Conservation (phyloP, 1,140 invertebrate genomes). For the Tetramorium alpestre region DNA sequence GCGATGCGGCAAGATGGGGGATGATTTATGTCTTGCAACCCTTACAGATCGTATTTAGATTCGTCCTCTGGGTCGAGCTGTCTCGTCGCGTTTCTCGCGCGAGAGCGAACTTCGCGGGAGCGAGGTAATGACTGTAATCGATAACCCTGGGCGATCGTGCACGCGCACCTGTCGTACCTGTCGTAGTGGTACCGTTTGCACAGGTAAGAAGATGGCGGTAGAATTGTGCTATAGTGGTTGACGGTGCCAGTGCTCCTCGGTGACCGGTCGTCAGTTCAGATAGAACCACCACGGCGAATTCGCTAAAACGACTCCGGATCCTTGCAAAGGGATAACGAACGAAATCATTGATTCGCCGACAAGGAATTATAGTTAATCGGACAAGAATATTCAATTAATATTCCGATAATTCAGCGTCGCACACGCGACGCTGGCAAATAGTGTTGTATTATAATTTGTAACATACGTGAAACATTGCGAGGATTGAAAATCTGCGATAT, state of each 20-base stretch:
- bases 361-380: neutral
- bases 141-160: constrained; percentile 43
- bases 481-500: neutral
- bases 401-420: neutral
- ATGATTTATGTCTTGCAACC: neutral
- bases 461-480: neutral
- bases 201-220: constrained; percentile 70
- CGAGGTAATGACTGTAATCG: constrained; percentile 53
- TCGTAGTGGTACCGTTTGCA: constrained; percentile 64
- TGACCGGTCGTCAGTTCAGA: constrained; percentile 13
- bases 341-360: neutral
- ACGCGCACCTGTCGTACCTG: constrained; percentile 36
- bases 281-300: neutral
- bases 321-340: neutral
- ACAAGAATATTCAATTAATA: neutral
- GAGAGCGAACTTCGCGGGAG: constrained; percentile 21
- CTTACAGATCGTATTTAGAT: neutral
- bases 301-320: neutral
- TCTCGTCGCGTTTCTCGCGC: neutral
- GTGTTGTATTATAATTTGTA: constrained; percentile 7
- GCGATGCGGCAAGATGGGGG: neutral
- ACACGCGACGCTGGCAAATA: neutral
- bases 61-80: neutral
- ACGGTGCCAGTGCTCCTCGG: constrained; percentile 16
- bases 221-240: constrained; percentile 53